Percentiles rank a stretch among this genome's conserved stretches.
phyloP scores from a whole-genome alignment of 2,113 vertebrate genomes.

The Peromyscus polionotus region DNA sequence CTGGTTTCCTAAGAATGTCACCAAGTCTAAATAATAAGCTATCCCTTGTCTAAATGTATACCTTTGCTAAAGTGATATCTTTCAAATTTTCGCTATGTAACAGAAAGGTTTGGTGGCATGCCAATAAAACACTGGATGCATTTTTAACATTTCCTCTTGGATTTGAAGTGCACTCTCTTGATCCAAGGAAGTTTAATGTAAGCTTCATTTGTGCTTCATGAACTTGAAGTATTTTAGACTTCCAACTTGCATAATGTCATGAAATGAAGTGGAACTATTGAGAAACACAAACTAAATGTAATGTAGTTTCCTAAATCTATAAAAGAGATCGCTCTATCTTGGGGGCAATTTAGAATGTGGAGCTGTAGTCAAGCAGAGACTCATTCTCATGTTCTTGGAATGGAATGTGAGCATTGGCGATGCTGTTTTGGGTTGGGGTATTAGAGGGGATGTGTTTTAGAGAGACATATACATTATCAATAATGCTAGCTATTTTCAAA shows the following conservation, averaged over 20 bases:
- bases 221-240: slow-evolving; percentile 69
- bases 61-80: background rate
- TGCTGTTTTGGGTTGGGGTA: background rate
- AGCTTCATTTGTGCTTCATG: slow-evolving; percentile 66
- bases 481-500: background rate
- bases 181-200: slow-evolving; percentile 45
- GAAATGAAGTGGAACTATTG: slow-evolving; percentile 77
- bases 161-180: background rate
- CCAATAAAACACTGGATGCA: background rate
- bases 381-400: background rate
- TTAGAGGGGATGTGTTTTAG: background rate
- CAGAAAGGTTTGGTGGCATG: background rate
- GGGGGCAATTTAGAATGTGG: slow-evolving; percentile 24
- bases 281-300: slow-evolving; percentile 74
- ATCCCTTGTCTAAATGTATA: background rate
- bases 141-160: background rate
- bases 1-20: background rate
- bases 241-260: slow-evolving; percentile 62
- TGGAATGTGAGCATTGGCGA: background rate
- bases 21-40: background rate
- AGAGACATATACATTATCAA: background rate
- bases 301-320: slow-evolving; percentile 62
- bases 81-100: background rate
- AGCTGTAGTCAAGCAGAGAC: background rate
- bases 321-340: slow-evolving; percentile 67